These are phyloP conservation scores for Ophion ellenae DNA, from an alignment of 2,888 invertebrate genomes.

Conservation along the genomic window DNA sequence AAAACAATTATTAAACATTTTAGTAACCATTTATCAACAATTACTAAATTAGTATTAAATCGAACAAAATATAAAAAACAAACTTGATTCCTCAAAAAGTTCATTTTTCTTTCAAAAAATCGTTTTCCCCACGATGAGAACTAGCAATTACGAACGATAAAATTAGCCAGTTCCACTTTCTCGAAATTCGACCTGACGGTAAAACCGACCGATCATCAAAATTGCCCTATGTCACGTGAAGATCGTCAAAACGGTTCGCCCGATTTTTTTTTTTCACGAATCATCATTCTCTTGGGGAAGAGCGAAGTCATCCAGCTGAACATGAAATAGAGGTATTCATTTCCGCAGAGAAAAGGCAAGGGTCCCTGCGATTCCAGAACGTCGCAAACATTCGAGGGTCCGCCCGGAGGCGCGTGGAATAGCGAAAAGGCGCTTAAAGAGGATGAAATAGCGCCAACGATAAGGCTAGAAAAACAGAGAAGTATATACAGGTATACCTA, in stretches of 20 bases:
- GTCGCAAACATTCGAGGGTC: slow-evolving; percentile 1
- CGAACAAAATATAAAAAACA: too few species aligned
- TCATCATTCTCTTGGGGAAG: neutral
- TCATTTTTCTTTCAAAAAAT: too few species aligned
- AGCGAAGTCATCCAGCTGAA: neutral
- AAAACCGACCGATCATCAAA: neutral
- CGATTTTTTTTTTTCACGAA: neutral
- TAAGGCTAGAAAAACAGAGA: neutral
- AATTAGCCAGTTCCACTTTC: neutral
- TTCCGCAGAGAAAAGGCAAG: neutral
- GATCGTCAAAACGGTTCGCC: neutral
- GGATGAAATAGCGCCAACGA: neutral
- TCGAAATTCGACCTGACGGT: neutral
- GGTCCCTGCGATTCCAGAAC: neutral
- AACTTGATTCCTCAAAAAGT: too few species aligned
- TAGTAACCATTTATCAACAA: too few species aligned
- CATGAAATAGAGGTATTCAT: neutral
- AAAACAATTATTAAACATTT: too few species aligned
- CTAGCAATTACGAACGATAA: neutral
- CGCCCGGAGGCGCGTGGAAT: slow-evolving; percentile 6
- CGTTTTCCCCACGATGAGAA: too few species aligned
- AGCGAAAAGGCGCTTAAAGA: neutral
- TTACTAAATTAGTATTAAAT: too few species aligned
- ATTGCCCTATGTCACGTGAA: neutral
- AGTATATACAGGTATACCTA: slow-evolving; percentile 5